Conservation (phyloP, 2,113 vertebrate species). For the Glaucomys volans region DNA sequence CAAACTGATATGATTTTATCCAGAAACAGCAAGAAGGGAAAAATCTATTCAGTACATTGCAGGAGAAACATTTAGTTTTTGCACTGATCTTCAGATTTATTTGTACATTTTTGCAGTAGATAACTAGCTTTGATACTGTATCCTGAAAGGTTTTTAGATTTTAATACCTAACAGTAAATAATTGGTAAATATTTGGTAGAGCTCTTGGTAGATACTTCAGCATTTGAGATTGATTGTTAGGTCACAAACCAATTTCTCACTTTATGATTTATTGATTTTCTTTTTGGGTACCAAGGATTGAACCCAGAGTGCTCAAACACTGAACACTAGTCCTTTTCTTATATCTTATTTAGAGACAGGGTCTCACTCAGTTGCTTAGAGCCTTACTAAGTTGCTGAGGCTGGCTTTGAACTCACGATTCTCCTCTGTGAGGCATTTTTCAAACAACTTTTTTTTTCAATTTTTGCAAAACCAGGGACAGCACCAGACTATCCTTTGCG, state of each 20-base stretch:
- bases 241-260: not conserved
- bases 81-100: not conserved
- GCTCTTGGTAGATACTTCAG: not conserved
- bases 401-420: no score
- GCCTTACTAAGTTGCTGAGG: no score
- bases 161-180: not conserved
- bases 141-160: not conserved
- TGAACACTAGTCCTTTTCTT: no score
- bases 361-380: no score
- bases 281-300: no score
- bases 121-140: not conserved
- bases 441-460: constrained; percentile 34
- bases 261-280: not conserved
- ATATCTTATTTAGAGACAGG: no score
- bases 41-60: not conserved
- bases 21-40: not conserved
- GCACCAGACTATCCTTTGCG: constrained; percentile 93
- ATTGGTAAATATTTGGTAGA: not conserved
- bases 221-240: not conserved
- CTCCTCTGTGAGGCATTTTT: not conserved
- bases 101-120: not conserved
- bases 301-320: no score
- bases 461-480: constrained; percentile 88
- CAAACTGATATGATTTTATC: not conserved
- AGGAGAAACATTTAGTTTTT: not conserved